Conservation (phyloP, 1,140 invertebrate species). For the Scaptomyza montana region DNA sequence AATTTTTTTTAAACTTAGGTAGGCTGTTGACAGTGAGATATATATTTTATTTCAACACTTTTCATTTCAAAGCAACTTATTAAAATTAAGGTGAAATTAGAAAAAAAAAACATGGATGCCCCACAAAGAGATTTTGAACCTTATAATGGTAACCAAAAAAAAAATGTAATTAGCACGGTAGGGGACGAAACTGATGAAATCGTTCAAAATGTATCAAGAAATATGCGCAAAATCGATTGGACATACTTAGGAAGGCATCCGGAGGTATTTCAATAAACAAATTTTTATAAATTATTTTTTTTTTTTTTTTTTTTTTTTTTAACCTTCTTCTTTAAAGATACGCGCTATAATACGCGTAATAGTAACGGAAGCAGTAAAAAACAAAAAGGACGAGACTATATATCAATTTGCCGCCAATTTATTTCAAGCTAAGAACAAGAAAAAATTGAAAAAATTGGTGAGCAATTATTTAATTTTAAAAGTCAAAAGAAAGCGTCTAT, state of each 20-base stretch:
- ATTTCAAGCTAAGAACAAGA: conserved; percentile 24
- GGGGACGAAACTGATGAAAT: conserved; percentile 41
- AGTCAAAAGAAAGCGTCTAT: neutral
- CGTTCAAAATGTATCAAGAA: conserved; percentile 37
- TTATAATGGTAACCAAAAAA: neutral
- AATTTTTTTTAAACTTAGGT: neutral
- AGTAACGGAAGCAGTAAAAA: conserved; percentile 37
- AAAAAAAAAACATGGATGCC: conserved; percentile 10
- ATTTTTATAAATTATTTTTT: neutral
- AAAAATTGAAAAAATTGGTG: conserved; percentile 31
- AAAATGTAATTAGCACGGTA: neutral
- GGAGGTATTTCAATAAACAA: conserved; percentile 22
- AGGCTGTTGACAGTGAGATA: neutral
- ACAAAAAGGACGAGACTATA: conserved; percentile 13
- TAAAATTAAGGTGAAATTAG: neutral
- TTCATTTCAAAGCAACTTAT: neutral
- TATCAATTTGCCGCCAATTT: conserved; percentile 37
- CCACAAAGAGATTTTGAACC: neutral
- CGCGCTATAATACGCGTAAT: conserved; percentile 61
- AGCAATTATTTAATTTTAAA: neutral
- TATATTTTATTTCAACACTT: neutral
- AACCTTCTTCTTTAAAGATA: conserved; percentile 1
- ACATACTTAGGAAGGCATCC: conserved; percentile 46
- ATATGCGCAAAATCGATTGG: conserved; percentile 52
- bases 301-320: too few species aligned